Base-by-base conservation (phyloP, 2,888 invertebrate genomes). In the Eulithis testata region DNA sequence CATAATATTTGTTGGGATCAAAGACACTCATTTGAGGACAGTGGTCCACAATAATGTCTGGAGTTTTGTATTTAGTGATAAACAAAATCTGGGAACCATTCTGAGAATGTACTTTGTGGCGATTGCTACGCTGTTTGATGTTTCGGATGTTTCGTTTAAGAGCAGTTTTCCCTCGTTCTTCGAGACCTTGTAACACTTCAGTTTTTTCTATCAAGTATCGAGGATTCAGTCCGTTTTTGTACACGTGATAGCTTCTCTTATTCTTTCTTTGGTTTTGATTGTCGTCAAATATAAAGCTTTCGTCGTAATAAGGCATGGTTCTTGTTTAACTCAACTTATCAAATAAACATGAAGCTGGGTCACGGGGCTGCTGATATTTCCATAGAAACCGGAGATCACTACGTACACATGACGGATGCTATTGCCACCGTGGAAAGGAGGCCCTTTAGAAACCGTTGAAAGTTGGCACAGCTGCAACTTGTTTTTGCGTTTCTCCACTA, bases 271-370 rank as follows among this genome's bases (percentile, higher is more conserved):
- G 93, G 77, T 94, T 94, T 63, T 85, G 81, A 78, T 88, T 92
- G 73, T 94, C 93, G 69, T 91, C 90, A 60, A 89, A 79, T 68
- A 94, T 90, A 77, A 94, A 94, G 77, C 88, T 93, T 80, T 93
- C 93, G 73, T 93, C 93, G 83, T 93, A 93, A 79, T 93, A 89
- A 70, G 93, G 93, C 93, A 93, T 93, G 70, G 81, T 88, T 68
- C n/a, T 53, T 40, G 5, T 59, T 66, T 65, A 63, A 57, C 37
- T 61, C 45, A 56, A 27, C 57, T 60, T 9, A 50, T 53, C 6
- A 52, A 57, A 64, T 60, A 63, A 36, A 45, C 14, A 56, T 54
- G 56, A 63, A 43, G 57, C 60, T 63, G 44, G 77, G 75, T 78
- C 77, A 79, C 73, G 63, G 67, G 37, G 56, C 12, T 75, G 76